Conservation (phyloP, 2,113 vertebrate species). For the Strix aluco region DNA sequence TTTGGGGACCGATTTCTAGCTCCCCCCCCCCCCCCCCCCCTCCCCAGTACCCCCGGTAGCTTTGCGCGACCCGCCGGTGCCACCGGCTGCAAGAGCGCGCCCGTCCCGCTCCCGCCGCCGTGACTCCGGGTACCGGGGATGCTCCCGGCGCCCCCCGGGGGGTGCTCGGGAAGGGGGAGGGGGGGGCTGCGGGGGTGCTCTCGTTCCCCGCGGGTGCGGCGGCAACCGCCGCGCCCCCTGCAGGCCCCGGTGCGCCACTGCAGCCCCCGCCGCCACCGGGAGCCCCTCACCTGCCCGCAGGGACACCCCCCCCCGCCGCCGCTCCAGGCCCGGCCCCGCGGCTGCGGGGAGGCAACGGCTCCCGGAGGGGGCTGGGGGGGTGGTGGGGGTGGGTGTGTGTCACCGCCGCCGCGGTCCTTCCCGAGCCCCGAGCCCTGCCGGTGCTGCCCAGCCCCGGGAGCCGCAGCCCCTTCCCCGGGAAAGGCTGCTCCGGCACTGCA, state of each 20-base stretch:
- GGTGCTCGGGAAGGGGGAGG: background rate
- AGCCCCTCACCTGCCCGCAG: background rate
- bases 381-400: no score
- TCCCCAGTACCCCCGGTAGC: background rate
- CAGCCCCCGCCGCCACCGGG: background rate
- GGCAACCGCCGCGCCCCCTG: constrained; percentile 45
- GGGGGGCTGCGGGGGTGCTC: background rate
- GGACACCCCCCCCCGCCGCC: background rate
- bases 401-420: background rate
- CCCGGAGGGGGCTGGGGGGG: background rate
- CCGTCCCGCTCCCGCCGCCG: no score
- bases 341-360: background rate
- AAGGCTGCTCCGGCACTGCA: background rate
- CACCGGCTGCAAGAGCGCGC: background rate
- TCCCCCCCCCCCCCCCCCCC: no score
- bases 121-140: background rate
- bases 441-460: background rate
- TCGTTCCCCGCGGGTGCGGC: background rate
- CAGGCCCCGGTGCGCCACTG: constrained; percentile 41
- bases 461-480: background rate
- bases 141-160: background rate
- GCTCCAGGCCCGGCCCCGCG: background rate
- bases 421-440: background rate
- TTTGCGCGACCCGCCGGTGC: background rate
- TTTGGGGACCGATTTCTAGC: background rate